Evolutionary conservation across 2,797 vertebrate species (phyloP), one percentile per base, ranked within the genome.

Genomic region (Notoglanidium macrostoma): DNA sequence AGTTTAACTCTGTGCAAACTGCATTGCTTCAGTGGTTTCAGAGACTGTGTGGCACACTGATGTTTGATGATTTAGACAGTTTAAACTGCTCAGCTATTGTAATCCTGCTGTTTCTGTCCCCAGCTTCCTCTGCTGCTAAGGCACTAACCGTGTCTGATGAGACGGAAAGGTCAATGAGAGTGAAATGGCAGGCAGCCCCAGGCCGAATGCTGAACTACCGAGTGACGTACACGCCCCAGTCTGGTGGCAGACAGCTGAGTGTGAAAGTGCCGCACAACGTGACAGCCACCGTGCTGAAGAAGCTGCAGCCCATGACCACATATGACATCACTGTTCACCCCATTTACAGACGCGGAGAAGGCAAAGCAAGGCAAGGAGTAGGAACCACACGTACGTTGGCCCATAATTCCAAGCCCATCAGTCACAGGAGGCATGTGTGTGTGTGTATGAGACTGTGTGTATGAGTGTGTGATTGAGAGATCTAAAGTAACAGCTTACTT

Each of bases 281-380:
- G 74, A 97, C 96, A n/a, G 95, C 95, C 82, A 95, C 95, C 5
- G 77, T 97, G 67, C 85, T 99, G 90, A 97, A 96, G 91, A 91
- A 96, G 59, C 97, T 99, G 79, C 95, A 96, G 84, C 95, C 97
- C 0, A 49, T 91, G 40, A 99, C 98, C 88, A 96, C 95, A 0
- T 99, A 99, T 79, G 90, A 96, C 91, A 93, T 99, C 93, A 96
- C 92, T 0, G 97, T 99, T 68, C 94, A 96, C 76, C 98, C 98
- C 65, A 88, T 98, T 89, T 98, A 99, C 93, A 97, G 95, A 91
- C 96, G 92, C 67, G 96, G 97, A 91, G 97, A 97, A 92, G 98
- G 98, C 92, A 99, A 98, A 95, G 94, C 97, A 93, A 97, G 98
- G 94, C 97, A 97, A 97, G 98, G 97, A 94, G 97, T 97, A 94